Percentiles rank a stretch among this genome's conserved stretches.
Evolutionary conservation across 2,888 invertebrate genomes (phyloP).

Genomic region (Synanthedon formicaeformis): DNA sequence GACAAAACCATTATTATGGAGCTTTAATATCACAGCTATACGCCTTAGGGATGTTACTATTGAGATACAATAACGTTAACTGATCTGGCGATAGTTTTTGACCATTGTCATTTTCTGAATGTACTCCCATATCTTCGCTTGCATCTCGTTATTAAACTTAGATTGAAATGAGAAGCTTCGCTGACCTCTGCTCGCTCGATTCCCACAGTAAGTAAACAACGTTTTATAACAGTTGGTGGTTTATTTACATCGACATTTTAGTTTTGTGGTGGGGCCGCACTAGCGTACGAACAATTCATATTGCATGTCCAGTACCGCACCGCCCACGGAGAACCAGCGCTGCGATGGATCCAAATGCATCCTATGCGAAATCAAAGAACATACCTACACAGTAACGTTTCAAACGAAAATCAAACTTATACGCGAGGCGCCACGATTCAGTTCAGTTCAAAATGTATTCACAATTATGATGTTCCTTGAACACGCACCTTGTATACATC

Average conservation of each 20-base stretch:
- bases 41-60: conserved; percentile 24
- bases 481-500: neutral
- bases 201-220: conserved; percentile 32
- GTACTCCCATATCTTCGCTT: conserved; percentile 8
- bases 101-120: conserved; percentile 9
- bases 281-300: conserved; percentile 49
- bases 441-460: too few species aligned
- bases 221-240: conserved; percentile 14
- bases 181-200: conserved; percentile 11
- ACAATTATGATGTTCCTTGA: neutral
- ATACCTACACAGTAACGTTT: neutral
- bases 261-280: conserved; percentile 21
- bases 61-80: conserved; percentile 15
- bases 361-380: conserved; percentile 10
- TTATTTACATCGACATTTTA: conserved; percentile 33
- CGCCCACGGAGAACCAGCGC: conserved; percentile 51
- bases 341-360: conserved; percentile 32
- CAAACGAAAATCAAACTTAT: too few species aligned
- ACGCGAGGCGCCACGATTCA: too few species aligned
- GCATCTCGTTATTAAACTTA: conserved; percentile 5
- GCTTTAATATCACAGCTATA: conserved; percentile 7
- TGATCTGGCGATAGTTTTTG: conserved; percentile 10
- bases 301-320: conserved; percentile 54
- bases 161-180: conserved; percentile 4
- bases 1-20: conserved; percentile 30